Percentiles rank a stretch among this genome's conserved stretches.
Conservation (phyloP, 2,797 vertebrate species). For the Pangasius mekongensis region DNA sequence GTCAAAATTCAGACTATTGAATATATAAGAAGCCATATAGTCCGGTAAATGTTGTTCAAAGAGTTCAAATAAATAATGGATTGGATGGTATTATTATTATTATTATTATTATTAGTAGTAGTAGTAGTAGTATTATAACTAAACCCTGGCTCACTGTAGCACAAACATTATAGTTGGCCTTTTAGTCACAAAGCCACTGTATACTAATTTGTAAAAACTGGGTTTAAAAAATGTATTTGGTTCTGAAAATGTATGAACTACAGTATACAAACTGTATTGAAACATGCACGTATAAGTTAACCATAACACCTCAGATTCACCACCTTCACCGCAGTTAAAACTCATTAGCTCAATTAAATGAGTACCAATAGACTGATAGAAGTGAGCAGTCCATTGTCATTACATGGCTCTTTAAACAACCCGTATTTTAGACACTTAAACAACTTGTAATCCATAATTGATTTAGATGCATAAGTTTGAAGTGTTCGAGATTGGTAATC, state of each 20-base stretch:
- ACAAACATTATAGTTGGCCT: background rate
- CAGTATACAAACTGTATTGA: background rate
- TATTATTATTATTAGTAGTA: background rate
- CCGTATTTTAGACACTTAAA: slow-evolving; percentile 78
- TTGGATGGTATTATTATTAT: background rate
- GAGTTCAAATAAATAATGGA: background rate
- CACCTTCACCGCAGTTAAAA: slow-evolving; percentile 70
- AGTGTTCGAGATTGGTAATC: slow-evolving; percentile 97
- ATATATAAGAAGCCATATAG: background rate
- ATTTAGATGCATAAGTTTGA: slow-evolving; percentile 93
- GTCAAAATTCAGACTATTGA: background rate
- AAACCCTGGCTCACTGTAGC: background rate
- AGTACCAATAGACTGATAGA: slow-evolving; percentile 68
- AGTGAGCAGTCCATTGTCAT: slow-evolving; percentile 70
- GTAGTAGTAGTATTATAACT: too few relatives aligned
- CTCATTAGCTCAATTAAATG: slow-evolving; percentile 70
- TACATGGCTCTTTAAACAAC: slow-evolving; percentile 91
- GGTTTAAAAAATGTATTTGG: background rate
- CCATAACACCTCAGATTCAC: slow-evolving; percentile 4
- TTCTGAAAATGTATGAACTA: background rate
- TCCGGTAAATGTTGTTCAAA: background rate
- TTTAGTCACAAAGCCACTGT: background rate
- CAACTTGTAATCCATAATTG: slow-evolving; percentile 89
- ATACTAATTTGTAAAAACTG: too few relatives aligned
- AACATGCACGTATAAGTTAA: background rate